Evolutionary conservation across 2,113 vertebrate genomes (phyloP).

Genomic region (Zapus hudsonius): DNA sequence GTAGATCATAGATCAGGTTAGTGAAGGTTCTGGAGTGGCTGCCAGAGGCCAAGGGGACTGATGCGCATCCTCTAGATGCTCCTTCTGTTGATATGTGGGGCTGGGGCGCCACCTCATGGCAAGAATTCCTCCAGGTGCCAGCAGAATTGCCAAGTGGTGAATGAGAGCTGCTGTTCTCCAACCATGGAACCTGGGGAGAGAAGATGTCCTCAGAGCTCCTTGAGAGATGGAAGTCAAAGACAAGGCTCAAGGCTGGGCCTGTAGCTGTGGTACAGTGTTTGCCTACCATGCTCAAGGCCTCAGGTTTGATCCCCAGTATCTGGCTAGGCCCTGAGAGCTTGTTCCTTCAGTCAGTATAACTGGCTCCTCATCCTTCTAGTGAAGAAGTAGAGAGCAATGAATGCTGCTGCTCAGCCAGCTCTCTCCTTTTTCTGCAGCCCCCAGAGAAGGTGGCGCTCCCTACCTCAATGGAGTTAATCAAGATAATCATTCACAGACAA

Average conservation of each 20-base stretch:
- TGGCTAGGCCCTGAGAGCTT: neutral
- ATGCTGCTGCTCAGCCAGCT: no score
- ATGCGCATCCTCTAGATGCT: fast-evolving
- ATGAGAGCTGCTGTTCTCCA: neutral
- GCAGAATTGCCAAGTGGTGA: fast-evolving
- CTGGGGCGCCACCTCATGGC: conserved; percentile 42
- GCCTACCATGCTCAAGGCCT: no score
- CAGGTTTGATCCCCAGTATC: neutral
- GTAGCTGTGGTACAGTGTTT: fast-evolving
- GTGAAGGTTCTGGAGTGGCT: neutral
- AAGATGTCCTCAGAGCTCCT: neutral
- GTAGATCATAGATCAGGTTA: neutral
- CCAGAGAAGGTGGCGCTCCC: no score
- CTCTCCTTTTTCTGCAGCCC: no score
- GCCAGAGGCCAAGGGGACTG: neutral
- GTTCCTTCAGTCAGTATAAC: neutral
- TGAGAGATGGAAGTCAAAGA: neutral
- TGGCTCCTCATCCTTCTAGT: neutral
- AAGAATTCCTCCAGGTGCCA: neutral
- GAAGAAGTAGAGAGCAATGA: no score
- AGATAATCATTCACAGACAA: no score
- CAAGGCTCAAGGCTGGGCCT: fast-evolving
- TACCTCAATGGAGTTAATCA: no score
- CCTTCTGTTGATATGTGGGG: neutral
- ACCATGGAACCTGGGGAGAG: fast-evolving